Evolutionary conservation across 53 echinoderm and acorn worm species (phyloP), one percentile per base, ranked within the genome.

Genomic region (Patiria pectinifera): DNA sequence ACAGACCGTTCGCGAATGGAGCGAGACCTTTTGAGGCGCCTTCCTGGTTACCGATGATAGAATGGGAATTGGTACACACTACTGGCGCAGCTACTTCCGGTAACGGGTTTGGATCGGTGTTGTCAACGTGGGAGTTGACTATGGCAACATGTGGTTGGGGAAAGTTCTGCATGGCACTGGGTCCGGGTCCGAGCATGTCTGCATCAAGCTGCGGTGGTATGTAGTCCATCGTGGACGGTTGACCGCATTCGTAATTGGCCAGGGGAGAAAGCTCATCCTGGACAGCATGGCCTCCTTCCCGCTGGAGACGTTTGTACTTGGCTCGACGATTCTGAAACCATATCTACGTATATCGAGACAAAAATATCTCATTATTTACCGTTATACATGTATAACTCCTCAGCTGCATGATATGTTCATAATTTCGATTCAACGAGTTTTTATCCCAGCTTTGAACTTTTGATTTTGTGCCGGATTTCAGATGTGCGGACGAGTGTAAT

Each of bases 241-340:
- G 90, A 19, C 48, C 70, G 90, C 18, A 83, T 6, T 74, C 87
- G 58, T 23, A 53, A 24, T 74, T 44, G 59, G 74, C 22, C 21
- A 74, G 81, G 7, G 83, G 82, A 9, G 91, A 84, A 43, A 53
- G 35, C 53, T 91, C 83, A 48, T 61, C 76, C 58, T 19, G 59
- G 13, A 72, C 48, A 15, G 44, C 59, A 11, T 8, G 16, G 78
- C 62, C 79, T 22, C 79, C 86, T 11, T 91, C 93, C 19, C 94
- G 87, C 19, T 87, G 92, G 4, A 70, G 58, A 19, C 96, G 93
- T 76, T 94, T 95, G 71, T 91, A 81, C 85, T 96, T 96, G 4
- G 96, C 96, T 83, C 96, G 83, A 47, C 96, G 91, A 78, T 96
- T 96, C 78, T 96, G 96, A 87, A 96, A 96, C 96, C 96, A 96